Base-by-base conservation (phyloP, 2,113 vertebrate genomes). In the Oncorhynchus tshawytscha region DNA sequence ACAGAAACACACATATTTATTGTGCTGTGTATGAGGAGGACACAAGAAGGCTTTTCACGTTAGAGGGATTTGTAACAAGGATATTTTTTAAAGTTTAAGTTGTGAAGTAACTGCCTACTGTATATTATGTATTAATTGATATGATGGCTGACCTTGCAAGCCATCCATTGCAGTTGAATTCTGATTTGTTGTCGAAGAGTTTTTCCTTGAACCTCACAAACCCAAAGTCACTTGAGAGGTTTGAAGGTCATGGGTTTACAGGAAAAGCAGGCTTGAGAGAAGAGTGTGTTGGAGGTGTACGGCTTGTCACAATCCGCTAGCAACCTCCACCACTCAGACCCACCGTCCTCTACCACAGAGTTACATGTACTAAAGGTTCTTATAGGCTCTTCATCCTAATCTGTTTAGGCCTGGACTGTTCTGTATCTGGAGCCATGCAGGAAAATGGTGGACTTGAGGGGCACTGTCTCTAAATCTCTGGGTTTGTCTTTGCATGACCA, bases 331-430 rank as follows among this genome's bases (percentile, higher is more conserved):
- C 78, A 74, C 80, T 45, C 71, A 22, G 64, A 73, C 70, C 65
- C 73, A 73, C 72, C 67, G 75, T 79, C 83, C 71, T 67, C 78
- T 78, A 77, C 71, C 72, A 85, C 88, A 78, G 84, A 84, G 79
- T 71, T 75, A 81, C 51, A 86, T 87, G 80, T 82, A 79, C 84
- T 90, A 92, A 91, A 93, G 86, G 81, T 90, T 89, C 82, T 88
- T 88, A 90, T 73, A 73, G 89, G 80, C 87, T 88, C 87, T 91
- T 93, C 88, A 93, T 94, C 92, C 91, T 88, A 93, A 94, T 94
- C 92, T 91, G 81, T 90, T 93, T 92, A 93, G 39, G 39, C 39
- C 9, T 45, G 39, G 81, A 89, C 85, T 87, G 90, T 86, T 92
- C 90, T 90, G 87, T 88, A 70, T 78, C 88, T 86, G 59, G 59